Evolutionary conservation across 1,140 invertebrate species (phyloP).

Genomic region (Tetramorium simillimum): DNA sequence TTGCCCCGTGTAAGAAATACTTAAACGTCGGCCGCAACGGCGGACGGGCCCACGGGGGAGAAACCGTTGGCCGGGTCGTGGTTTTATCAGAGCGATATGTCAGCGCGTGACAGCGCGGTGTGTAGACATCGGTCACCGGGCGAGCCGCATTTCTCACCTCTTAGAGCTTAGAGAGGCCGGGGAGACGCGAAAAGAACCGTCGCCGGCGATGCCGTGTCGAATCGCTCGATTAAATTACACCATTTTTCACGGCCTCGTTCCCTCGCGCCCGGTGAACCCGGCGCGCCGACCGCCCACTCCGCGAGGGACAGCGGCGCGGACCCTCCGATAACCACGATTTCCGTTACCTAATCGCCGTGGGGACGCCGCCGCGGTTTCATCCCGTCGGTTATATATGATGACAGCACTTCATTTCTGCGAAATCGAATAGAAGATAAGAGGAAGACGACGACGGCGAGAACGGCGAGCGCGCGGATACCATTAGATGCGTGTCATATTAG

Average conservation of each 20-base stretch:
- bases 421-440: slow-evolving; percentile 36
- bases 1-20: slow-evolving; percentile 72
- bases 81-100: slow-evolving; percentile 81
- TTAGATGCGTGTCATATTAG: slow-evolving; percentile 25
- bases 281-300: not conserved
- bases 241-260: slow-evolving; percentile 77
- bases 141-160: slow-evolving; percentile 79
- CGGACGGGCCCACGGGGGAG: slow-evolving; percentile 58
- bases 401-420: slow-evolving; percentile 43
- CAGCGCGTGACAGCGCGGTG: slow-evolving; percentile 76
- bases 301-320: slow-evolving; percentile 12
- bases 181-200: slow-evolving; percentile 52
- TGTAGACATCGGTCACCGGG: slow-evolving; percentile 80
- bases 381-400: slow-evolving; percentile 35
- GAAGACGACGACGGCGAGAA: not conserved
- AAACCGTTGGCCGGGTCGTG: slow-evolving; percentile 72
- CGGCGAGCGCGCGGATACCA: slow-evolving; percentile 5
- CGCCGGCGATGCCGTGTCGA: slow-evolving; percentile 71
- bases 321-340: slow-evolving; percentile 29
- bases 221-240: slow-evolving; percentile 79
- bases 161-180: slow-evolving; percentile 70
- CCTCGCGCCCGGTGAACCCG: not conserved
- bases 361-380: slow-evolving; percentile 38
- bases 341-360: slow-evolving; percentile 45
- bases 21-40: slow-evolving; percentile 70